These are phyloP conservation scores for Thelaira solivaga DNA, from an alignment of 2,888 invertebrate genomes.

Conservation along the genomic window DNA sequence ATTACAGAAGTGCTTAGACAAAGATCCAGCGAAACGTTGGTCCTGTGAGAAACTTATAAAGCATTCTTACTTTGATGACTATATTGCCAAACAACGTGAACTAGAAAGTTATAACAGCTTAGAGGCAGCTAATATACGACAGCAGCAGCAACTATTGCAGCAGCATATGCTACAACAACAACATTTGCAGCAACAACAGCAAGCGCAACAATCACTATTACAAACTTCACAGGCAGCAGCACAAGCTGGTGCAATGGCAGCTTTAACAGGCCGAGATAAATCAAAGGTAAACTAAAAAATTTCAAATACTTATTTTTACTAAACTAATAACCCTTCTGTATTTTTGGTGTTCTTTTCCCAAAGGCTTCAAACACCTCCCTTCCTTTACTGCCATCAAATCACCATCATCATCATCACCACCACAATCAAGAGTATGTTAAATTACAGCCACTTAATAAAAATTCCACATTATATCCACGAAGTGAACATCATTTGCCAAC, in stretches of 20 bases:
- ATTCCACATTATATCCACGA: conserved; percentile 70
- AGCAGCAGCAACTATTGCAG: conserved; percentile 71
- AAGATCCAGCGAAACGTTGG: conserved; percentile 94
- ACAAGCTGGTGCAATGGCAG: conserved; percentile 50
- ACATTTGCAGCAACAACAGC: conserved; percentile 68
- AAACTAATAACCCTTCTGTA: not conserved
- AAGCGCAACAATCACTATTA: conserved; percentile 49
- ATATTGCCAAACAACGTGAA: conserved; percentile 88
- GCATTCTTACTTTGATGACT: conserved; percentile 95
- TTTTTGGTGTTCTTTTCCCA: not conserved
- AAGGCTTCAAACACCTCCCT: conserved; percentile 77
- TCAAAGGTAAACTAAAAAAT: conserved; percentile 79
- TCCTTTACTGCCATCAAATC: conserved; percentile 75
- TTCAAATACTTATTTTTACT: not conserved
- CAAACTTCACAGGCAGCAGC: conserved; percentile 54
- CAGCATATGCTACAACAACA: conserved; percentile 70
- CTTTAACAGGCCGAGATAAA: conserved; percentile 78
- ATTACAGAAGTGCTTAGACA: conserved; percentile 93
- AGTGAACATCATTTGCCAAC: conserved; percentile 77
- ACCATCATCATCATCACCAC: conserved; percentile 75
- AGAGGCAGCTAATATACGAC: conserved; percentile 70
- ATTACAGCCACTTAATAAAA: conserved; percentile 74
- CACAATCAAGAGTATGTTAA: conserved; percentile 73
- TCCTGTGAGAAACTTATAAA: conserved; percentile 93
- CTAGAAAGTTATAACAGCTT: conserved; percentile 74